Percentiles rank a stretch among this genome's conserved stretches.
phyloP scores from a whole-genome alignment of 2,888 invertebrate genomes.

The Hirtodrosophila alboralis region DNA sequence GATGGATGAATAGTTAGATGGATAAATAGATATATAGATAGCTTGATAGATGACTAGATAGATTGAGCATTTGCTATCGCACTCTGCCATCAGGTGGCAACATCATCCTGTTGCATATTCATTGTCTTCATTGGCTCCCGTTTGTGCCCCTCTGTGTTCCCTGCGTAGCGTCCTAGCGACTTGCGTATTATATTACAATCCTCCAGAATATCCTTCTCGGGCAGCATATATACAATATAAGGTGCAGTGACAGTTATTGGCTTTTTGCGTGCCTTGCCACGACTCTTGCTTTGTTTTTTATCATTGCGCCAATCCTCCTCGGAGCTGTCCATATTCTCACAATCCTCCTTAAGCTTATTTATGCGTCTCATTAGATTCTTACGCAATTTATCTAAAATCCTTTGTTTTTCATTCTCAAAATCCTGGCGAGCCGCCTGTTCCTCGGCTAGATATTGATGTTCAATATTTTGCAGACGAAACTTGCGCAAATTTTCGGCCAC shows the following conservation, averaged over 20 bases:
- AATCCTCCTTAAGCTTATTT: conserved; percentile 95
- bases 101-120: conserved; percentile 44
- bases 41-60: conserved; percentile 6
- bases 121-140: conserved; percentile 69
- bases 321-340: conserved; percentile 95
- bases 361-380: conserved; percentile 96
- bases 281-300: conserved; percentile 86
- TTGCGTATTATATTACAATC: conserved; percentile 97
- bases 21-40: too few species aligned
- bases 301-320: conserved; percentile 87
- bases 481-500: conserved; percentile 94
- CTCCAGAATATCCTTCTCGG: conserved; percentile 96
- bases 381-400: conserved; percentile 93
- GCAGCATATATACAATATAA: conserved; percentile 97
- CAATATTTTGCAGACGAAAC: conserved; percentile 91
- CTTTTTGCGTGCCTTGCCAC: conserved; percentile 87
- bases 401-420: conserved; percentile 95
- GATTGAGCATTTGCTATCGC: conserved; percentile 24
- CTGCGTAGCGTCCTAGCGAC: conserved; percentile 86
- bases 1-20: too few species aligned
- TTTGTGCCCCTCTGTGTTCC: conserved; percentile 37
- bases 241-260: conserved; percentile 94
- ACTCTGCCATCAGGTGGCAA: conserved; percentile 60
- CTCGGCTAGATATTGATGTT: conserved; percentile 94
- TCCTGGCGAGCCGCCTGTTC: conserved; percentile 95